Base-by-base conservation (phyloP, 2,113 vertebrate genomes). In the Centropus bengalensis region DNA sequence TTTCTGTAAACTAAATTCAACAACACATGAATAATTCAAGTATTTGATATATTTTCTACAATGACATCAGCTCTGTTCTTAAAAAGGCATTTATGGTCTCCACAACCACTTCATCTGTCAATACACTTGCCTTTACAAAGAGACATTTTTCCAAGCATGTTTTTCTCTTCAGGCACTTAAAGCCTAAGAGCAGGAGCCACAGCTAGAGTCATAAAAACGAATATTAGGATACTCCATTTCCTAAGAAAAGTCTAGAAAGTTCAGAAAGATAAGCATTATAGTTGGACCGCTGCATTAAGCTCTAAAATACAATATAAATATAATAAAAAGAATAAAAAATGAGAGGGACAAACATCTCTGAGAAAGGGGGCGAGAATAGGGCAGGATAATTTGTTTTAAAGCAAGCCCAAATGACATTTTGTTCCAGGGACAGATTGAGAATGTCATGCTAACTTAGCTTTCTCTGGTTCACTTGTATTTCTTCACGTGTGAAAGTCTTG, bases 1-100 rank as follows among this genome's bases (percentile, higher is more conserved):
- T 79, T 90, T 89, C 91, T 90, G 76, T 64, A 90, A 88, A 86
- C 55, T 59, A 85, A 94, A 66, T 91, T 84, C 66, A 88, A 88
- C 54, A 93, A 90, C 80, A 71, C 20, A 94, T 93, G 91, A 94
- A 95, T 96, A 93, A 96, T 96, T 94, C 91, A 94, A 93, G 49
- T 42, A 88, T 64, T 64, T 78, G 42, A 78, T 86, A 74, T 51
- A 81, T 94, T 86, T 95, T 85, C 76, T 62, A 68, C 73, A 80
- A 27, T 88, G 82, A 94, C 30, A 3, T 93, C 80, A 88, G 55
- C 58, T 81, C 76, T 88, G 27, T 54, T 82, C 82, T 94, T 85
- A 64, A 78, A 89, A 71, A 86, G 38, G 56, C 44, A 58, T 77
- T 86, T 68, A 71, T n/a, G 60, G 73, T 76, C 71, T 90, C 51